A percentile compares a stretch with the other conserved stretches of the same genome.
Conservation (phyloP, 2,888 invertebrate species). For the Calliscelio sp. region DNA sequence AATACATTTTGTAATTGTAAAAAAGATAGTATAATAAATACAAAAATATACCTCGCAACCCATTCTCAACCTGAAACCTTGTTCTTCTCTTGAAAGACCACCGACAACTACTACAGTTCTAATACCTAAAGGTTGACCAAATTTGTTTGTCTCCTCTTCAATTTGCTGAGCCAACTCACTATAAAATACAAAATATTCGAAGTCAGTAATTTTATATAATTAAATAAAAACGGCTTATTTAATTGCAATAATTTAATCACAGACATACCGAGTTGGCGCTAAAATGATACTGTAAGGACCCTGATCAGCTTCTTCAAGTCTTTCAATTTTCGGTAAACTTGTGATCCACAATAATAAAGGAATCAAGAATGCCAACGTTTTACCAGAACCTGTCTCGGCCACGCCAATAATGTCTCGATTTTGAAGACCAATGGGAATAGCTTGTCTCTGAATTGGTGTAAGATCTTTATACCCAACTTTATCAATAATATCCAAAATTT, state of each 20-base stretch:
- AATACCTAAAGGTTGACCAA: slow-evolving; percentile 96
- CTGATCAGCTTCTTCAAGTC: slow-evolving; percentile 95
- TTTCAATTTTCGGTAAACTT: slow-evolving; percentile 96
- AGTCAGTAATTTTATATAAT: no score
- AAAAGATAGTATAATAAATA: no score
- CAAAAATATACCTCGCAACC: slow-evolving; percentile 93
- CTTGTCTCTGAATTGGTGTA: slow-evolving; percentile 99
- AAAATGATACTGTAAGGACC: slow-evolving; percentile 99
- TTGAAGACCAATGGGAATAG: slow-evolving; percentile 98
- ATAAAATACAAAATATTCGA: no score
- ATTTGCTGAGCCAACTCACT: slow-evolving; percentile 99
- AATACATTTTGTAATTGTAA: no score
- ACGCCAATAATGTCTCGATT: slow-evolving; percentile 99
- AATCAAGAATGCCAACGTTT: slow-evolving; percentile 94
- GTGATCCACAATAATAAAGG: neutral
- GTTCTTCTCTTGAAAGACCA: slow-evolving; percentile 98
- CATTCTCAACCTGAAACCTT: slow-evolving; percentile 97
- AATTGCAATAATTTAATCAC: no score
- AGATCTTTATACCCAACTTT: slow-evolving; percentile 99
- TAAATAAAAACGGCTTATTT: no score
- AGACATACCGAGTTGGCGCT: slow-evolving; percentile 94
- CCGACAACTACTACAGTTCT: slow-evolving; percentile 99
- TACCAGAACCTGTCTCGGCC: slow-evolving; percentile 99
- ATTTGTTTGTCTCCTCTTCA: slow-evolving; percentile 99
- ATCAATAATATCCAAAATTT: slow-evolving; percentile 97